phyloP scores from a whole-genome alignment of 2,797 vertebrate genomes.

The Neosilurus hyrtlii region DNA sequence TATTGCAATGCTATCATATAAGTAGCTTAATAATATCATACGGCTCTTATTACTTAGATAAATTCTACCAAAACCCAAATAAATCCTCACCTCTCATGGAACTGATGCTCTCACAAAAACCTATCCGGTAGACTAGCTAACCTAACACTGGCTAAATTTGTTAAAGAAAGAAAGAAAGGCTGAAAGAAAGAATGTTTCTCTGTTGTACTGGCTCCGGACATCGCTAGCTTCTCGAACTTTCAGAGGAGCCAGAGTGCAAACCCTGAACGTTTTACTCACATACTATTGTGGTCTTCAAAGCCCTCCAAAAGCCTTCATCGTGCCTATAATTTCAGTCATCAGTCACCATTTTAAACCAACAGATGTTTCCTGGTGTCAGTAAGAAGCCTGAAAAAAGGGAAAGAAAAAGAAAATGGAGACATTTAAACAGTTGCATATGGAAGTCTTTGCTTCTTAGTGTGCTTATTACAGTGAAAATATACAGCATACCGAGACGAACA shows the following conservation, averaged over 20 bases:
- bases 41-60: too few species aligned
- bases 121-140: neutral
- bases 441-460: slow-evolving; percentile 45
- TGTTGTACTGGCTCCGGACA: slow-evolving; percentile 19
- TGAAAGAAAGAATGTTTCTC: slow-evolving; percentile 12
- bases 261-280: slow-evolving; percentile 55
- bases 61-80: neutral
- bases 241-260: neutral
- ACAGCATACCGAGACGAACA: slow-evolving; percentile 10
- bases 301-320: slow-evolving; percentile 61
- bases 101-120: neutral
- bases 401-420: slow-evolving; percentile 25
- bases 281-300: slow-evolving; percentile 66
- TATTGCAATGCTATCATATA: neutral
- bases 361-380: slow-evolving; percentile 78
- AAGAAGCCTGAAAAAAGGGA: slow-evolving; percentile 30
- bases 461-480: slow-evolving; percentile 45
- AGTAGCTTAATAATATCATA: neutral
- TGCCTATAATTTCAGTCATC: slow-evolving; percentile 73
- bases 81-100: neutral
- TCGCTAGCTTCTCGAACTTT: neutral
- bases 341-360: slow-evolving; percentile 75
- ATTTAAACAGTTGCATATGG: slow-evolving; percentile 67
- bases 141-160: too few species aligned
- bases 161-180: slow-evolving; percentile 9